Evolutionary conservation across 2,888 invertebrate species (phyloP).

Genomic region (Muschampia plurimacula): DNA sequence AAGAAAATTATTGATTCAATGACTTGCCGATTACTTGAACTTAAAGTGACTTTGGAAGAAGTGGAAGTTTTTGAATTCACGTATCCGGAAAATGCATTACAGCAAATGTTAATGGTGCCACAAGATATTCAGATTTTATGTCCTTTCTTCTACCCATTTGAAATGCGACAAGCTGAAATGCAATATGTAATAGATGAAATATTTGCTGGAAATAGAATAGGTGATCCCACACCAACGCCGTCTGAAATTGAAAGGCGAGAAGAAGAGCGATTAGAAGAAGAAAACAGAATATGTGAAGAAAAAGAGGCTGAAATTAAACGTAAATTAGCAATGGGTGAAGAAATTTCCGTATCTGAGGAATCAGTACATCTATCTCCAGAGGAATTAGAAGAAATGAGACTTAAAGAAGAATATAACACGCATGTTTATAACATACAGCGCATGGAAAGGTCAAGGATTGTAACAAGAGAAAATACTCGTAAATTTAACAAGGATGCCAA

Average conservation of each 20-base stretch:
- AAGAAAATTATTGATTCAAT: conserved; percentile 86
- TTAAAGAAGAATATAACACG: conserved; percentile 60
- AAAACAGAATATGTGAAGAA: conserved; percentile 58
- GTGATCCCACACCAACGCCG: conserved; percentile 68
- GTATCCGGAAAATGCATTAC: conserved; percentile 90
- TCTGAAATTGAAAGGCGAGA: conserved; percentile 65
- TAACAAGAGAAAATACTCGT: conserved; percentile 53
- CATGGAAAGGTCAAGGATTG: conserved; percentile 70
- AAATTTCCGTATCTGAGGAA: conserved; percentile 55
- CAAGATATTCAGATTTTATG: conserved; percentile 87
- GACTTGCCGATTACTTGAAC: conserved; percentile 85
- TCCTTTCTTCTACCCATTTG: conserved; percentile 87
- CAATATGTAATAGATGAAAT: conserved; percentile 78
- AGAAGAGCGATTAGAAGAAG: conserved; percentile 62
- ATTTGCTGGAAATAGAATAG: conserved; percentile 71
- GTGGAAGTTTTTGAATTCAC: conserved; percentile 87
- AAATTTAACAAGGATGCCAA: conserved; percentile 66
- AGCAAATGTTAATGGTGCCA: conserved; percentile 89
- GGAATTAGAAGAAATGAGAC: conserved; percentile 59
- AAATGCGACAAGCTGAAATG: conserved; percentile 77
- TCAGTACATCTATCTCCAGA: conserved; percentile 57
- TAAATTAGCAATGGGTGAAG: conserved; percentile 63
- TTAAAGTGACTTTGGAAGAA: conserved; percentile 84
- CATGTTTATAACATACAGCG: conserved; percentile 69
- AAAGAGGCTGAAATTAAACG: conserved; percentile 63